Base-by-base conservation (phyloP, 2,888 invertebrate species). In the Zygogramma bicolorata region DNA sequence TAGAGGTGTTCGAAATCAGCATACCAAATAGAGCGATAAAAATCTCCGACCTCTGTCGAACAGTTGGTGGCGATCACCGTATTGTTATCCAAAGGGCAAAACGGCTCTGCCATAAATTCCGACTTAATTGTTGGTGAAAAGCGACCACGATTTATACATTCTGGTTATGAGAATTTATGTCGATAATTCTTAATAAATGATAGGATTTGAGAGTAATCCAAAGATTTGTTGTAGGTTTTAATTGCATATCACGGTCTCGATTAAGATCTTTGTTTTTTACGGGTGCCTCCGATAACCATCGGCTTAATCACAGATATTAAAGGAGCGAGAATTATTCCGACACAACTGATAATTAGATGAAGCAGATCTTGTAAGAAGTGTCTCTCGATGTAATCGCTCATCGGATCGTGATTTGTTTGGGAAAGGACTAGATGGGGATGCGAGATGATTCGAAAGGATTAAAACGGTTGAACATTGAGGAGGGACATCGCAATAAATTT, bases 71-170 rank as follows among this genome's bases (percentile, higher is more conserved):
- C 38, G 65, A 72, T 63, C 65, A 59, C 80, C 61, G 63, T 81
- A 84, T 84, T 84, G 84, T 84, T 84, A 83, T 84, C 84, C 81
- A 82, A 81, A 79, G 82, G 81, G 81, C 82, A 80, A 83, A 80
- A 79, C 77, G 75, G 75, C 68, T 76, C 68, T 75, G 79, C 81
- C 81, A 86, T 86, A 86, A 86, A 86, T 86, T 83, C 78, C 74
- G 75, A 79, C 81, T 84, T 86, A 86, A 86, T 86, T 86, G 85
- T 86, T 86, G 85, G 82, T 85, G 86, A 86, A 85, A 86, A 85
- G 82, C 81, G 73, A 77, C 77, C 78, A 82, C 80, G 78, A 85
- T 85, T 85, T 84, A 86, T 85, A 79, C 75, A 77, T 79, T 76
- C 83, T 80, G 80, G 81, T 81, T 81, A 79, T 80, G 79, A 79